These are phyloP conservation scores for Drosophila setosimentum DNA, from an alignment of 2,888 invertebrate genomes.

Conservation along the genomic window DNA sequence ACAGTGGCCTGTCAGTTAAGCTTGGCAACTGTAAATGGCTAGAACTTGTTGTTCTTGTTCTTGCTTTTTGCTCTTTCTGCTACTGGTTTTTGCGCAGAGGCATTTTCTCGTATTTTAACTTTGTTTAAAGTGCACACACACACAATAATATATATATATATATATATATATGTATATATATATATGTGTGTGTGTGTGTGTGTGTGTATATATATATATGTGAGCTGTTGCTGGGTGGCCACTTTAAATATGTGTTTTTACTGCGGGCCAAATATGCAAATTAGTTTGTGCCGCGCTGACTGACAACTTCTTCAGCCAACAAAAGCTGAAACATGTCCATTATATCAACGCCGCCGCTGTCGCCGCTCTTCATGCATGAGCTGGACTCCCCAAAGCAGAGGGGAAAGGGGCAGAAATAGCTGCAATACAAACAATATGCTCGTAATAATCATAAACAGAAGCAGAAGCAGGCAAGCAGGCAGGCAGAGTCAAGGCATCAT, in stretches of 20 bases:
- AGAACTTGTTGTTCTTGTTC: constrained; percentile 45
- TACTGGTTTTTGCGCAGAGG: constrained; percentile 71
- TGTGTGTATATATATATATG: constrained; percentile 17
- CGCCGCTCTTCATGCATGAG: constrained; percentile 71
- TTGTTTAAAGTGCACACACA: constrained; percentile 71
- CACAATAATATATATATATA: constrained; percentile 17
- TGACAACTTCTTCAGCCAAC: constrained; percentile 77
- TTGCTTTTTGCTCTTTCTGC: constrained; percentile 35
- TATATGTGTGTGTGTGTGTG: constrained; percentile 6
- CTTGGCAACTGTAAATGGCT: constrained; percentile 80
- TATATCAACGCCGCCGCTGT: constrained; percentile 57
- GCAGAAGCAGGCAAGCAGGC: constrained; percentile 14
- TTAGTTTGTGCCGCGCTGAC: constrained; percentile 66
- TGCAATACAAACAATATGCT: constrained; percentile 64
- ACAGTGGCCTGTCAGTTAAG: constrained; percentile 21
- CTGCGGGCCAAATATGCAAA: constrained; percentile 79
- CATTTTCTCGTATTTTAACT: constrained; percentile 75
- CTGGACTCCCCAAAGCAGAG: constrained; percentile 36
- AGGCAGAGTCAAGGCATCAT: constrained; percentile 51
- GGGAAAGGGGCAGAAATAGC: constrained; percentile 26
- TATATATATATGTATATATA: neutral
- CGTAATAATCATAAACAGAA: constrained; percentile 44
- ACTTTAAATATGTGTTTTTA: constrained; percentile 76
- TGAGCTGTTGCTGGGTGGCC: constrained; percentile 74
- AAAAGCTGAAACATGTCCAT: constrained; percentile 81